These are phyloP conservation scores for Limonius californicus DNA, from an alignment of 1,140 invertebrate species.

Conservation along the genomic window DNA sequence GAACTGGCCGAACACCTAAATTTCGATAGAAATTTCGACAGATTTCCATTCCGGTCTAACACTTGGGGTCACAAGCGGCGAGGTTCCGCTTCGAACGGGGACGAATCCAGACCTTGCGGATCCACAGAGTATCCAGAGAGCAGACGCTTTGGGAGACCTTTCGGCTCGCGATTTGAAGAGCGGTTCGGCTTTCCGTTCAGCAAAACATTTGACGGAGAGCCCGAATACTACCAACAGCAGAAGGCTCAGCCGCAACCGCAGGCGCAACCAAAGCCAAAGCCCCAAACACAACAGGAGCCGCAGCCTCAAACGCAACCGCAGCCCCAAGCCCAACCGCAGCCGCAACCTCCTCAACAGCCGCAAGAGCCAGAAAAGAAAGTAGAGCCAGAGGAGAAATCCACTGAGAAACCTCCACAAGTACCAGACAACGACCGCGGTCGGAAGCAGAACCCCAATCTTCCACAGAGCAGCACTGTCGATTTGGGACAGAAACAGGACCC, in stretches of 20 bases:
- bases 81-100: constrained; percentile 16
- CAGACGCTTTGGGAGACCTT: constrained; percentile 44
- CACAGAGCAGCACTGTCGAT: constrained; percentile 73
- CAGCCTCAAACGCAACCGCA: constrained; percentile 36
- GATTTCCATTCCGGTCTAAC: constrained; percentile 44
- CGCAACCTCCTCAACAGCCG: constrained; percentile 14
- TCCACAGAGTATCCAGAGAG: constrained; percentile 38
- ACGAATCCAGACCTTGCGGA: constrained; percentile 41
- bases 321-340: constrained; percentile 12
- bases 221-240: constrained; percentile 16
- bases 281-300: constrained; percentile 20
- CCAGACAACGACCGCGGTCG: constrained; percentile 38
- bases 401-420: constrained; percentile 27
- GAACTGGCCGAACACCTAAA: constrained; percentile 57
- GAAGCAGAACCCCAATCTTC: constrained; percentile 47
- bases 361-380: constrained; percentile 23
- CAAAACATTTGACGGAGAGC: constrained; percentile 51
- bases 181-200: constrained; percentile 51
- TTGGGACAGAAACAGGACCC: constrained; percentile 64
- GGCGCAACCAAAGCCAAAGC: constrained; percentile 11
- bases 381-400: constrained; percentile 33
- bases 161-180: constrained; percentile 45
- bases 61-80: constrained; percentile 41
- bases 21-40: constrained; percentile 44
- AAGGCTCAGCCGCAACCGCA: constrained; percentile 35